Evolutionary conservation across 2,113 vertebrate species (phyloP).

Genomic region (Pogonocichla stellata): DNA sequence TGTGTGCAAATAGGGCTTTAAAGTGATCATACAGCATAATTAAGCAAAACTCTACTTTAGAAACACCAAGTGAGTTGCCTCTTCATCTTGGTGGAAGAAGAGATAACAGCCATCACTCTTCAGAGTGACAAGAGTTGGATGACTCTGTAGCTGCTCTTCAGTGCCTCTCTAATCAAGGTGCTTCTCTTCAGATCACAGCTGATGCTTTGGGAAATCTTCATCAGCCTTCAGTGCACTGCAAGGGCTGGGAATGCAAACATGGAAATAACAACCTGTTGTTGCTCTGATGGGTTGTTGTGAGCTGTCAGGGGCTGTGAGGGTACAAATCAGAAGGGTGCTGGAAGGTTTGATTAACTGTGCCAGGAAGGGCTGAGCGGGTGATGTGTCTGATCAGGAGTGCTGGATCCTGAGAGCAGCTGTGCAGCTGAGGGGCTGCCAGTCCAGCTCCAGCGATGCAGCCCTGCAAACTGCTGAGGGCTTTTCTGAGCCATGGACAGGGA

Average conservation of each 20-base stretch:
- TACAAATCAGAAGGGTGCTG: background rate
- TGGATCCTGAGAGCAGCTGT: background rate
- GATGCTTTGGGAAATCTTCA: background rate
- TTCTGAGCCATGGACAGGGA: background rate
- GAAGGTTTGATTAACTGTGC: background rate
- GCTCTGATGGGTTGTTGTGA: background rate
- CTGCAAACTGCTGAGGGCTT: background rate
- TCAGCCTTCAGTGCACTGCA: background rate
- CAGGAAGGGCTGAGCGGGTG: background rate
- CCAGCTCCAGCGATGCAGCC: background rate
- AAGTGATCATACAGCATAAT: conserved; percentile 63
- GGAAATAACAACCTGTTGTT: background rate
- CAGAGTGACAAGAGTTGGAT: background rate
- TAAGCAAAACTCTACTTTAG: conserved; percentile 56
- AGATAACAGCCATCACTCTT: conserved; percentile 17
- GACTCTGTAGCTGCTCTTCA: background rate
- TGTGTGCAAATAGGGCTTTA: conserved; percentile 71
- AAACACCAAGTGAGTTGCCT: conserved; percentile 29
- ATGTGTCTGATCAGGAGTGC: background rate
- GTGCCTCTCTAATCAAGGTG: conserved; percentile 59
- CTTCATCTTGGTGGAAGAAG: conserved; percentile 44
- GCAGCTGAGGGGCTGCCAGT: background rate
- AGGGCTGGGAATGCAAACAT: background rate
- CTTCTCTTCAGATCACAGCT: conserved; percentile 20
- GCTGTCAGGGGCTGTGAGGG: background rate